A percentile compares a stretch with the other conserved stretches of the same genome.
These are phyloP conservation scores for Pseudotriccus pelzelni DNA, from an alignment of 2,797 vertebrate genomes.

Conservation along the genomic window DNA sequence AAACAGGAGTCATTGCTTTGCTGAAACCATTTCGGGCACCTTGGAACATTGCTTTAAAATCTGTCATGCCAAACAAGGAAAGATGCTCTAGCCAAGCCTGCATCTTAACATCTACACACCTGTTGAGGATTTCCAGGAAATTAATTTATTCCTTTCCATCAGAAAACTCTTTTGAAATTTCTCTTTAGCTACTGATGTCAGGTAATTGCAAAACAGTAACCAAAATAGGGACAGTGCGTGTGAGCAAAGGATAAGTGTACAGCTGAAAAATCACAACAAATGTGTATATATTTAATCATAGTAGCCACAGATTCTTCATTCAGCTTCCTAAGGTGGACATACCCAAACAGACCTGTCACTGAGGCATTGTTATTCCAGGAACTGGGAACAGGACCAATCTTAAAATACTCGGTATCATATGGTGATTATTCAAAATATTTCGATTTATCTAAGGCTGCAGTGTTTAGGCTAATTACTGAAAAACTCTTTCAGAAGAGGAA, in stretches of 20 bases:
- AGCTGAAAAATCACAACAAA: background rate
- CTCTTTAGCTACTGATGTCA: background rate
- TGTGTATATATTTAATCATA: background rate
- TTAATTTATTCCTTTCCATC: background rate
- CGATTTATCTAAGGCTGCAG: background rate
- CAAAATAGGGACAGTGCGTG: accelerated
- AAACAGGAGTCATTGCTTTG: background rate
- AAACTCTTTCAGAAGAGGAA: background rate
- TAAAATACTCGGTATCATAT: background rate
- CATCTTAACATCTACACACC: background rate
- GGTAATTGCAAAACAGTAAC: background rate
- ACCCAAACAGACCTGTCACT: background rate
- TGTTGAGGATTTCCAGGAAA: background rate
- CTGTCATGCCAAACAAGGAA: background rate
- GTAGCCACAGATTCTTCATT: background rate
- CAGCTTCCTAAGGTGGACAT: background rate
- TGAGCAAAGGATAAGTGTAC: background rate
- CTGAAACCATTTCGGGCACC: background rate
- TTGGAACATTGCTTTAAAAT: background rate
- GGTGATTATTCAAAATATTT: conserved; percentile 22
- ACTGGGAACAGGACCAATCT: background rate
- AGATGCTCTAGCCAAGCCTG: background rate
- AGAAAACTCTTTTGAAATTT: background rate
- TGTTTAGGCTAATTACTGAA: background rate
- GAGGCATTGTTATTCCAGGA: background rate